Conservation (phyloP, 2,113 vertebrate genomes). For the Brienomyrus longianalis region DNA sequence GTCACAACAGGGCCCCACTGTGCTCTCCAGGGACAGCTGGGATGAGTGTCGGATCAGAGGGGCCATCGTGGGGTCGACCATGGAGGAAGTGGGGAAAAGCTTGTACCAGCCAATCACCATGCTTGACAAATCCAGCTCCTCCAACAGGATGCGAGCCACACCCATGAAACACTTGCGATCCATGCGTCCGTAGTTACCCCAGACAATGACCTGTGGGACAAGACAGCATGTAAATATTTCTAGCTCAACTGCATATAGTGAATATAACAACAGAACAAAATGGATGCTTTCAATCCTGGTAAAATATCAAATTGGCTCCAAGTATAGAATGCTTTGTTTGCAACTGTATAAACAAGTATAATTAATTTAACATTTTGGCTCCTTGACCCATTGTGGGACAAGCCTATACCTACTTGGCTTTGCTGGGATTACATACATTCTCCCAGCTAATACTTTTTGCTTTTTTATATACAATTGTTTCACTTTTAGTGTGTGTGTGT, state of each 20-base stretch:
- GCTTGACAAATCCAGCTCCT: slow-evolving; percentile 91
- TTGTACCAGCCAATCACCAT: slow-evolving; percentile 98
- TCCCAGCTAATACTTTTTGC: not conserved
- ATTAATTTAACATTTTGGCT: not conserved
- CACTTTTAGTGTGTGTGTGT: not conserved
- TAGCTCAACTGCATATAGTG: not conserved
- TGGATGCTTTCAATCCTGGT: not conserved
- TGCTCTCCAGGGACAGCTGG: slow-evolving; percentile 95
- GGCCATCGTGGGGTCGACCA: slow-evolving; percentile 89
- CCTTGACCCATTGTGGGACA: not conserved
- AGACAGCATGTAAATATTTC: not conserved
- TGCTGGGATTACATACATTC: not conserved
- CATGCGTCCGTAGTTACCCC: slow-evolving; percentile 97
- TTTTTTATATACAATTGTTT: not conserved
- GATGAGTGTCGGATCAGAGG: slow-evolving; percentile 92
- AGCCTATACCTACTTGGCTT: not conserved
- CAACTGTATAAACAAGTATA: not conserved
- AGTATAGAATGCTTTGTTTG: not conserved
- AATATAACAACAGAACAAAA: not conserved
- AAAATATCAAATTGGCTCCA: not conserved
- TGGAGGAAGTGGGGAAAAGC: slow-evolving; percentile 97
- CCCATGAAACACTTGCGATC: slow-evolving; percentile 98
- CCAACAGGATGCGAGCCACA: slow-evolving; percentile 87
- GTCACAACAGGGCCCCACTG: slow-evolving; percentile 89
- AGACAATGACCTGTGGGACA: slow-evolving; percentile 82